Percentiles rank a stretch among this genome's conserved stretches.
These are phyloP conservation scores for Apis laboriosa DNA, from an alignment of 1,140 invertebrate species.

Conservation along the genomic window DNA sequence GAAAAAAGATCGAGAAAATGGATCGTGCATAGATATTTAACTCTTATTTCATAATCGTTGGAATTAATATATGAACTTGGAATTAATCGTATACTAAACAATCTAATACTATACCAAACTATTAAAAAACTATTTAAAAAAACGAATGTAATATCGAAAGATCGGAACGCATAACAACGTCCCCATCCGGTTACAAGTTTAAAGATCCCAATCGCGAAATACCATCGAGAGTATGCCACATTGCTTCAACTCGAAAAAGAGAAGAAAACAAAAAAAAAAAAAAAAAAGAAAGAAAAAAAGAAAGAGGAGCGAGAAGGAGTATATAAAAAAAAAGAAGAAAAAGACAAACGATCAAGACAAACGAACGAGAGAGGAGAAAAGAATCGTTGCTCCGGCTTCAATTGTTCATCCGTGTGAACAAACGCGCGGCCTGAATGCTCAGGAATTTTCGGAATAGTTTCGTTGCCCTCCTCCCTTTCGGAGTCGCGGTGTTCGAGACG, in stretches of 20 bases:
- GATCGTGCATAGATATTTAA: no score
- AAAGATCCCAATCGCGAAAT: slow-evolving; percentile 12
- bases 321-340: no score
- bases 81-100: not conserved
- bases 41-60: no score
- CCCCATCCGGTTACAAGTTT: not conserved
- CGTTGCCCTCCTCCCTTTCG: not conserved
- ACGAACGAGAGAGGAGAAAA: not conserved
- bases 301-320: not conserved
- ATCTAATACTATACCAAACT: no score
- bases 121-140: not conserved
- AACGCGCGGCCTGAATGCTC: slow-evolving; percentile 41
- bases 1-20: no score
- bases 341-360: slow-evolving; percentile 6
- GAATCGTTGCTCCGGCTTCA: slow-evolving; percentile 8
- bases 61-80: no score
- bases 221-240: not conserved
- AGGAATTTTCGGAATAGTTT: slow-evolving; percentile 53
- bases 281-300: no score
- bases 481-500: slow-evolving; percentile 3
- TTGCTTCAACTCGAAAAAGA: not conserved
- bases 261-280: no score
- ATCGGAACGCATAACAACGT: not conserved
- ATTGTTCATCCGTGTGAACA: slow-evolving; percentile 54
- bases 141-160: not conserved